These are phyloP conservation scores for Heliconius hermathena DNA, from an alignment of 1,140 invertebrate species.

Conservation along the genomic window DNA sequence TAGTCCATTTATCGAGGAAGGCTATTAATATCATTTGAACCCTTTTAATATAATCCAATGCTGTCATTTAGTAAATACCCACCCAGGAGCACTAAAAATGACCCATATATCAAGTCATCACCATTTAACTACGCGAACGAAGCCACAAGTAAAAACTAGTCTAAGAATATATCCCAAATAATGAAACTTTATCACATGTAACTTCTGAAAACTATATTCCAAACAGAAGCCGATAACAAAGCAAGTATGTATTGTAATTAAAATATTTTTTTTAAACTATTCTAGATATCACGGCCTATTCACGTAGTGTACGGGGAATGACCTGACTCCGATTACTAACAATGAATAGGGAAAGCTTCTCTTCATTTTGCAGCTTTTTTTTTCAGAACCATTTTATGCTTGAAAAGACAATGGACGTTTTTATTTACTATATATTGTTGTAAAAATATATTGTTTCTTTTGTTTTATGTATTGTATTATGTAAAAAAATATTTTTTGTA, in stretches of 20 bases:
- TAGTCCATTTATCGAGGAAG: no score
- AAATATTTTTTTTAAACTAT: conserved; percentile 4
- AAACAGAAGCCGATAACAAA: neutral
- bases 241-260: neutral
- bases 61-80: no score
- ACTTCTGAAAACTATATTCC: neutral
- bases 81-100: no score
- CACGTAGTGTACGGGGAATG: conserved; percentile 29
- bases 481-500: no score
- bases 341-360: conserved; percentile 17
- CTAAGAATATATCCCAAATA: neutral
- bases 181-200: neutral
- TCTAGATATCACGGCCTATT: conserved; percentile 20
- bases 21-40: no score
- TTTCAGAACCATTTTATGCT: neutral
- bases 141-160: neutral
- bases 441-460: neutral
- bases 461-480: neutral
- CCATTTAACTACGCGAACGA: no score
- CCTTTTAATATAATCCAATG: no score
- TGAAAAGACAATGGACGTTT: conserved; percentile 9
- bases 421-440: conserved; percentile 4
- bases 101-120: no score
- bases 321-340: conserved; percentile 22
- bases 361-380: conserved; percentile 3